These are phyloP conservation scores for Adrianichthys oophorus DNA, from an alignment of 2,797 vertebrate genomes.

Conservation along the genomic window DNA sequence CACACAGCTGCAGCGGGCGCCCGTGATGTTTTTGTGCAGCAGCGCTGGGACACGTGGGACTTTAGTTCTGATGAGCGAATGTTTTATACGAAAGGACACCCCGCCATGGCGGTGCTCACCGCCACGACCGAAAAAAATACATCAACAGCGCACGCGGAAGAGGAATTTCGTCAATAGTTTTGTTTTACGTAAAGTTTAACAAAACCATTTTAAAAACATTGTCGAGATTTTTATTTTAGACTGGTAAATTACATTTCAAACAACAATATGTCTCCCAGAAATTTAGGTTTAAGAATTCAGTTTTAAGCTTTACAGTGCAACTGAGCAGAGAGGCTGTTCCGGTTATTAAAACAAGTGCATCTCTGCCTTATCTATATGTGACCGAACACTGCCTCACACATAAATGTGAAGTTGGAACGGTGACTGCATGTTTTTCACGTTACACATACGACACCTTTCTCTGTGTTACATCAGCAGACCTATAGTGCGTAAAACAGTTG, in stretches of 20 bases:
- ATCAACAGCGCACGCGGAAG: background rate
- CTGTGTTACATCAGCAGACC: background rate
- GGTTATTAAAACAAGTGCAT: slow-evolving; percentile 26
- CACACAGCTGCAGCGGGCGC: slow-evolving; percentile 29
- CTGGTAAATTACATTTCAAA: no score
- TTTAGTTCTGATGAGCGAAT: background rate
- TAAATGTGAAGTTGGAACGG: background rate
- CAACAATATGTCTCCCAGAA: background rate
- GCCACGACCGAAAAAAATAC: background rate
- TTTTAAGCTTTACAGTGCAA: background rate
- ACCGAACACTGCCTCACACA: slow-evolving; percentile 33
- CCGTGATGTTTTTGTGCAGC: slow-evolving; percentile 70
- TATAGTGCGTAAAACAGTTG: background rate
- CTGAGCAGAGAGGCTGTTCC: background rate
- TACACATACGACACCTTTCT: background rate
- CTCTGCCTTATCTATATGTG: background rate
- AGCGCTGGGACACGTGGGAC: slow-evolving; percentile 57
- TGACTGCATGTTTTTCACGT: slow-evolving; percentile 20
- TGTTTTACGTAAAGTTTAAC: background rate
- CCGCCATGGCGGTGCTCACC: slow-evolving; percentile 37
- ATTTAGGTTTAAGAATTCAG: no score
- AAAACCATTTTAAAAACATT: no score
- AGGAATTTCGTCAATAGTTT: background rate
- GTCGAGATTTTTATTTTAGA: no score
- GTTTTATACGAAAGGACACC: fast-evolving